phyloP scores from a whole-genome alignment of 2,888 invertebrate genomes.

The Clepsis dumicolana region DNA sequence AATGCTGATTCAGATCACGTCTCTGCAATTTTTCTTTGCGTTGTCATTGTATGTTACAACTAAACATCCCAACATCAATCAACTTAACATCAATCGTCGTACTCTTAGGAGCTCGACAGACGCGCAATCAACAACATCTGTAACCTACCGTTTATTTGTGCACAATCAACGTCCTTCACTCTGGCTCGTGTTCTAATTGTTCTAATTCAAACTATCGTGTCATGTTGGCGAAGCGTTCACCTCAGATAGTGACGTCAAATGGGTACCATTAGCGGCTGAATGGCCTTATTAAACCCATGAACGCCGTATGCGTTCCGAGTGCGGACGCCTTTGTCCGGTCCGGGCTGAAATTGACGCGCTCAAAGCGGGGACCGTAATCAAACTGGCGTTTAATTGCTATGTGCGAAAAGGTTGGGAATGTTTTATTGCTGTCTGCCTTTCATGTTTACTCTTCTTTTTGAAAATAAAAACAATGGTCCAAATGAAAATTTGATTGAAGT shows the following conservation, averaged over 20 bases:
- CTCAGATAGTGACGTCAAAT: slow-evolving; percentile 55
- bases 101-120: slow-evolving; percentile 16
- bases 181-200: slow-evolving; percentile 51
- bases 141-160: slow-evolving; percentile 16
- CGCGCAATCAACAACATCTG: slow-evolving; percentile 26
- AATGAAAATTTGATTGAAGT: neutral
- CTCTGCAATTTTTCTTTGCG: no score
- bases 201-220: slow-evolving; percentile 61
- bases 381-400: slow-evolving; percentile 46
- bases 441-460: neutral
- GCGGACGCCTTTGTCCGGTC: slow-evolving; percentile 63
- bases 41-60: neutral
- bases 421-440: slow-evolving; percentile 18
- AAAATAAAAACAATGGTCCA: neutral
- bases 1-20: no score
- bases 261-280: slow-evolving; percentile 50
- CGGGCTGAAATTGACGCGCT: slow-evolving; percentile 53
- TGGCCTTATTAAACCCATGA: slow-evolving; percentile 57
- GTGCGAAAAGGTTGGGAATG: slow-evolving; percentile 25
- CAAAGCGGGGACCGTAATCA: slow-evolving; percentile 44
- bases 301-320: slow-evolving; percentile 48
- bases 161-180: slow-evolving; percentile 19
- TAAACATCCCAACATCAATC: neutral
- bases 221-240: slow-evolving; percentile 55
- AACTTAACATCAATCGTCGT: slow-evolving; percentile 33